Conservation (phyloP, 2,888 invertebrate species). For the Toxonevra muliebris region DNA sequence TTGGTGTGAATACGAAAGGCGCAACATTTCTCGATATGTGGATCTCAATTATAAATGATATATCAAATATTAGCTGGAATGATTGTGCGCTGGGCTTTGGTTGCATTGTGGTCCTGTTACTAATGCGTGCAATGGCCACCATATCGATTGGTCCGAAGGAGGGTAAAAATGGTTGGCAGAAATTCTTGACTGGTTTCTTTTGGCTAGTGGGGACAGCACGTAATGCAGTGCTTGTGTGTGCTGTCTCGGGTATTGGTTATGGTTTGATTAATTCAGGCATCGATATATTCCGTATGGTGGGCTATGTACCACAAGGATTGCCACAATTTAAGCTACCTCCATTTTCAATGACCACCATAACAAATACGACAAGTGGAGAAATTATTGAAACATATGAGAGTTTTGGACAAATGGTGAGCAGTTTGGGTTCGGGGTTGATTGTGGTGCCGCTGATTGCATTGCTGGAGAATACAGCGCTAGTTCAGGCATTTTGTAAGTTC, state of each 20-base stretch:
- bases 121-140: slow-evolving; percentile 79
- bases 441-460: slow-evolving; percentile 89
- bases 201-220: slow-evolving; percentile 84
- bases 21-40: slow-evolving; percentile 83
- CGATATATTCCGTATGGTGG: slow-evolving; percentile 72
- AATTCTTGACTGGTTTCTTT: slow-evolving; percentile 71
- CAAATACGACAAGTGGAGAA: slow-evolving; percentile 68
- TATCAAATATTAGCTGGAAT: slow-evolving; percentile 74
- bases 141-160: slow-evolving; percentile 70
- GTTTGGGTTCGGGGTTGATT: slow-evolving; percentile 83
- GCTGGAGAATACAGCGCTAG: slow-evolving; percentile 86
- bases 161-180: slow-evolving; percentile 69
- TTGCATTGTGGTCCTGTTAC: slow-evolving; percentile 78
- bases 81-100: slow-evolving; percentile 79
- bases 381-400: slow-evolving; percentile 49
- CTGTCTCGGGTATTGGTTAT: slow-evolving; percentile 74
- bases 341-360: slow-evolving; percentile 70
- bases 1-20: slow-evolving; percentile 78
- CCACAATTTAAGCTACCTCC: slow-evolving; percentile 75
- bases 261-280: slow-evolving; percentile 70
- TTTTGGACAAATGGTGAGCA: slow-evolving; percentile 79
- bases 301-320: slow-evolving; percentile 78
- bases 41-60: slow-evolving; percentile 76
- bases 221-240: slow-evolving; percentile 84
- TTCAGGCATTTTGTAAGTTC: slow-evolving; percentile 59